Evolutionary conservation across 92 coral and sea anemone species (phyloP).

Genomic region (Scolanthus callimorphus): DNA sequence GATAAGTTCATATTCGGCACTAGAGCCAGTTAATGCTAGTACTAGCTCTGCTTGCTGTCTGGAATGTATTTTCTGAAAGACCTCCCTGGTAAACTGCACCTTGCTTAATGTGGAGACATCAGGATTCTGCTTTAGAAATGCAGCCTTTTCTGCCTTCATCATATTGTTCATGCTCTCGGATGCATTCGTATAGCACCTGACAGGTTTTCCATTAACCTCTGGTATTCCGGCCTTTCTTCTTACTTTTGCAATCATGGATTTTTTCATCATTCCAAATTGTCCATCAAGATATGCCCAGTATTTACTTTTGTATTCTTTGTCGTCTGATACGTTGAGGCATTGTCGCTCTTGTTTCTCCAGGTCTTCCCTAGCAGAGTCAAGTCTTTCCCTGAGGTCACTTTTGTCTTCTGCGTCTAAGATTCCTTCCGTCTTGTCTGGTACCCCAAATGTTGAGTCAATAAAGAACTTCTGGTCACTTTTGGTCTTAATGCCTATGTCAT

Average conservation of each 20-base stretch:
- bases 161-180: constrained; percentile 39
- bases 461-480: constrained; percentile 20
- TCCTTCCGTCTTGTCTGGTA: constrained; percentile 11
- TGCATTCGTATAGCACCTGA: constrained; percentile 28
- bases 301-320: too few relatives aligned
- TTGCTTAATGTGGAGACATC: constrained; percentile 16
- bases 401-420: constrained; percentile 34
- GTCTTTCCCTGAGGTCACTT: constrained; percentile 15
- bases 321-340: constrained; percentile 16
- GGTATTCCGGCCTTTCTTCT: too few relatives aligned
- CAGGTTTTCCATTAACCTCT: constrained; percentile 26
- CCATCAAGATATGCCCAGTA: too few relatives aligned
- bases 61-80: constrained; percentile 26
- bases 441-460: constrained; percentile 27
- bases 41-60: constrained; percentile 29
- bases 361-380: constrained; percentile 18
- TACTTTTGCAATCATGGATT: too few relatives aligned
- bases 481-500: constrained; percentile 18
- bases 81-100: constrained; percentile 18
- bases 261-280: too few relatives aligned
- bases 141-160: constrained; percentile 7
- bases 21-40: constrained; percentile 30
- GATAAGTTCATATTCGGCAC: constrained; percentile 39
- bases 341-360: neutral
- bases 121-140: constrained; percentile 2